Evolutionary conservation across 2,888 invertebrate genomes (phyloP).

Genomic region (Abrostola tripartita): DNA sequence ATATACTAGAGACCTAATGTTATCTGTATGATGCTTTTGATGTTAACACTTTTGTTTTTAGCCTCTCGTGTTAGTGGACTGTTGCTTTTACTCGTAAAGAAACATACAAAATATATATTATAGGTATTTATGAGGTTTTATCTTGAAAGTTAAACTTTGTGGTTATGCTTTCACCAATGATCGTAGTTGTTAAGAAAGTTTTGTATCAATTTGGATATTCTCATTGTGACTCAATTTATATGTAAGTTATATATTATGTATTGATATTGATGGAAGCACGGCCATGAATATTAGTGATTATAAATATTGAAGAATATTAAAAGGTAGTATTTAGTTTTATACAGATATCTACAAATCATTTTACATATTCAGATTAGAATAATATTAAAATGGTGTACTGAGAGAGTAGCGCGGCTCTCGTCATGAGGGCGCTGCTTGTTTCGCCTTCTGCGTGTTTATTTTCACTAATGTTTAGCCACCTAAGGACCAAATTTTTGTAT

Average conservation of each 20-base stretch:
- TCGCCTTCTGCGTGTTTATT: conserved; percentile 52
- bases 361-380: conserved; percentile 67
- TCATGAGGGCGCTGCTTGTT: conserved; percentile 40
- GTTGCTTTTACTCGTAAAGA: conserved; percentile 69
- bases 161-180: conserved; percentile 68
- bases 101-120: conserved; percentile 59
- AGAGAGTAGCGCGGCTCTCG: conserved; percentile 31
- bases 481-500: conserved; percentile 61
- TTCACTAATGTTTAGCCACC: conserved; percentile 50
- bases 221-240: conserved; percentile 61
- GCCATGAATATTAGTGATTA: conserved; percentile 58
- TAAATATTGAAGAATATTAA: conserved; percentile 64
- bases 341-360: conserved; percentile 67
- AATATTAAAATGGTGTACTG: conserved; percentile 47
- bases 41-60: conserved; percentile 71
- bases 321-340: conserved; percentile 76
- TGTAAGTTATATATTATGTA: conserved; percentile 53
- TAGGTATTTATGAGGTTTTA: conserved; percentile 67
- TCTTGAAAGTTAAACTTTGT: conserved; percentile 59
- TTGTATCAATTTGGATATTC: conserved; percentile 60
- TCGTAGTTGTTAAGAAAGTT: conserved; percentile 57
- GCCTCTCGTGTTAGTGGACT: conserved; percentile 65
- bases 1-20: conserved; percentile 37
- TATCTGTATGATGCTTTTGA: conserved; percentile 70
- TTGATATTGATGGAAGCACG: conserved; percentile 69